phyloP scores from a whole-genome alignment of 2,888 invertebrate species.

The Xylota sylvarum region DNA sequence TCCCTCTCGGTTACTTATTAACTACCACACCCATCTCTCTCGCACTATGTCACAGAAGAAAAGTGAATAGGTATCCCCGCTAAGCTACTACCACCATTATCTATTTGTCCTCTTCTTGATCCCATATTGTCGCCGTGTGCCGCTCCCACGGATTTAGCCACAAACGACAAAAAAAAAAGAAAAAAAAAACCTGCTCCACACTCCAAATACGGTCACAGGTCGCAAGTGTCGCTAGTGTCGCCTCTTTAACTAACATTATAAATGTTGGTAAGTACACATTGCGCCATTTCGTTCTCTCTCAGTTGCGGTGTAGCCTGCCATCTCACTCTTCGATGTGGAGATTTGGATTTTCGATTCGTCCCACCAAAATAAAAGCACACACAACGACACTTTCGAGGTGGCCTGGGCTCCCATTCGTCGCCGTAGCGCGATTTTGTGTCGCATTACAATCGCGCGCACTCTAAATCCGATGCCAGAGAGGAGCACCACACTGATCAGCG shows the following conservation, averaged over 20 bases:
- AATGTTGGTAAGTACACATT: conserved; percentile 41
- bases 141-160: conserved; percentile 40
- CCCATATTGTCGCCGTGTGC: conserved; percentile 45
- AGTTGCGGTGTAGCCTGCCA: not conserved
- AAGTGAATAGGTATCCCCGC: not conserved
- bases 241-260: conserved; percentile 53
- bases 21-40: conserved; percentile 42
- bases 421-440: conserved; percentile 69
- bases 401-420: conserved; percentile 76
- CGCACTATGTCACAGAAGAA: conserved; percentile 39
- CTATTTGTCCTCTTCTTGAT: conserved; percentile 68
- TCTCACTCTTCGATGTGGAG: conserved; percentile 55
- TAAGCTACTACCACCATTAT: not conserved
- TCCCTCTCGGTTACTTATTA: not conserved
- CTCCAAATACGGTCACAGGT: conserved; percentile 58
- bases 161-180: conserved; percentile 2
- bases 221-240: conserved; percentile 62
- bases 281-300: conserved; percentile 4
- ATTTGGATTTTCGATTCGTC: conserved; percentile 70
- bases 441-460: conserved; percentile 73
- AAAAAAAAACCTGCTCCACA: conserved; percentile 20
- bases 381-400: conserved; percentile 72
- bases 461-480: conserved; percentile 59
- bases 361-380: conserved; percentile 67
- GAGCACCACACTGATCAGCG: conserved; percentile 4